These are phyloP conservation scores for Scortum barcoo DNA, from an alignment of 2,113 vertebrate genomes.

Conservation along the genomic window DNA sequence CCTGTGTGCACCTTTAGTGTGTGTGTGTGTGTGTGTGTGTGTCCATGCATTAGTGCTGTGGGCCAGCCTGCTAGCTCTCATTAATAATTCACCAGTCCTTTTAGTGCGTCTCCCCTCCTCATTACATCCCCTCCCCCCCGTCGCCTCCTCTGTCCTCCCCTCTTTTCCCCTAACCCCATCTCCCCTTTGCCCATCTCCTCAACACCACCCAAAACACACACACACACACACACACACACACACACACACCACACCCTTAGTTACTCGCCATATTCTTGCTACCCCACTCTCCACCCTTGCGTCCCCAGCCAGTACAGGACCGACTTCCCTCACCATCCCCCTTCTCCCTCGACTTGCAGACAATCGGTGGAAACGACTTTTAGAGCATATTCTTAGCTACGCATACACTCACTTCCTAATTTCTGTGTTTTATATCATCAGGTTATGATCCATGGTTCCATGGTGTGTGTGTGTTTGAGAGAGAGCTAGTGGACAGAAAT, in stretches of 20 bases:
- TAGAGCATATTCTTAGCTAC: not conserved
- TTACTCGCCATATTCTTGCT: slow-evolving; percentile 3
- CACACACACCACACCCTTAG: slow-evolving; percentile 4
- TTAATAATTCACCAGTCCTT: slow-evolving; percentile 85
- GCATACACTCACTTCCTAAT: slow-evolving; percentile 1
- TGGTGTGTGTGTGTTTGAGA: slow-evolving; percentile 11
- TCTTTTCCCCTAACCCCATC: slow-evolving; percentile 49
- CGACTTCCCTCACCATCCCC: not conserved
- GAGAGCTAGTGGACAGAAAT: slow-evolving; percentile 28
- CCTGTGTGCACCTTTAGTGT: slow-evolving; percentile 58
- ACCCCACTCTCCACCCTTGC: not conserved
- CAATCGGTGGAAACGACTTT: not conserved
- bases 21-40: slow-evolving; percentile 32
- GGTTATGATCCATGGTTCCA: slow-evolving; percentile 6
- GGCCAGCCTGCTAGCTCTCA: slow-evolving; percentile 81
- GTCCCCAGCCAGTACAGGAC: not conserved
- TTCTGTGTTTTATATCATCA: slow-evolving; percentile 16
- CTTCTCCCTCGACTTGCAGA: not conserved
- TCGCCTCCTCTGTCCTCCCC: slow-evolving; percentile 57
- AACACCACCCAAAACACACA: slow-evolving; percentile 22
- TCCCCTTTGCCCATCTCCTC: slow-evolving; percentile 9
- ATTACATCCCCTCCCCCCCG: slow-evolving; percentile 59
- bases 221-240: not conserved
- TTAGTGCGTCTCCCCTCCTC: slow-evolving; percentile 66
- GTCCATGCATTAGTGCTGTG: slow-evolving; percentile 73